phyloP scores from a whole-genome alignment of 2,113 vertebrate species.

The Bubo blakistoni region DNA sequence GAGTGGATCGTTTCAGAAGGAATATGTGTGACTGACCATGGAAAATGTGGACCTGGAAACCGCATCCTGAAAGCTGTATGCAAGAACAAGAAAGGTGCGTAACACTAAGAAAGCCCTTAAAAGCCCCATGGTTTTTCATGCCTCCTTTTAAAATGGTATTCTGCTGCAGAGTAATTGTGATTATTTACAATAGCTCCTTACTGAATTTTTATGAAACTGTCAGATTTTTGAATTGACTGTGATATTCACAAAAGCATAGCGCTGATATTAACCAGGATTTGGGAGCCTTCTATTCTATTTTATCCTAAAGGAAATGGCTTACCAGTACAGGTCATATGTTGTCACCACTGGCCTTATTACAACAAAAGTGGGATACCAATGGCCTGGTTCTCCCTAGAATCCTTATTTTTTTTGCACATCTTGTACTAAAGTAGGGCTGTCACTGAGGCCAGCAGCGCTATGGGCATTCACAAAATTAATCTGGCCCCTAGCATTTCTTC shows the following conservation, averaged over 20 bases:
- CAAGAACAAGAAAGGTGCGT: slow-evolving; percentile 78
- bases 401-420: too few relatives aligned
- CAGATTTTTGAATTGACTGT: not conserved
- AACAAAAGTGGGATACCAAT: not conserved
- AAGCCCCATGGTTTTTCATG: not conserved
- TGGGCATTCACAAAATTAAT: not conserved
- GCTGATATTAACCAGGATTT: not conserved
- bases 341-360: not conserved
- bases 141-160: not conserved
- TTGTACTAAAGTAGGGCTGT: not conserved
- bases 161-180: not conserved
- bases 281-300: not conserved
- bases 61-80: slow-evolving; percentile 77
- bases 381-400: not conserved
- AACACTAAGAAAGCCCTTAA: not conserved
- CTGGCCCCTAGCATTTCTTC: not conserved
- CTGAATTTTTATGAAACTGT: not conserved
- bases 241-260: not conserved
- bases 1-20: slow-evolving; percentile 78
- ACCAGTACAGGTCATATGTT: not conserved
- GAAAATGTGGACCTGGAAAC: slow-evolving; percentile 83
- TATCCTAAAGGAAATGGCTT: not conserved
- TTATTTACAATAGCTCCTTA: not conserved
- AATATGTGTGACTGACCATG: slow-evolving; percentile 73
- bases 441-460: not conserved